These are phyloP conservation scores for Prionailurus viverrinus DNA, from an alignment of 2,113 vertebrate species.

Conservation along the genomic window DNA sequence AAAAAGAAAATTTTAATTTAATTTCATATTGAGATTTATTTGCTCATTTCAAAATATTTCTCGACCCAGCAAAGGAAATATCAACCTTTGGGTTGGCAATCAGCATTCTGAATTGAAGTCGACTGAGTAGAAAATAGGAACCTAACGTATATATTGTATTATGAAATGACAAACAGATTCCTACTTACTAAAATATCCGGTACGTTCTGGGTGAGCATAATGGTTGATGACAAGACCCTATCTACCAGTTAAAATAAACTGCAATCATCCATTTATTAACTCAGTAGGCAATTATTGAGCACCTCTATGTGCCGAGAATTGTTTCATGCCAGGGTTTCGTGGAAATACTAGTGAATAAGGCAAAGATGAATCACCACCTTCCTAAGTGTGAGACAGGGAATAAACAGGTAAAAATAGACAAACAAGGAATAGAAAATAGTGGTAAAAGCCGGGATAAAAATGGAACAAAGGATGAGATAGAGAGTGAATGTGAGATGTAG, in stretches of 20 bases:
- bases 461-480: background rate
- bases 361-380: background rate
- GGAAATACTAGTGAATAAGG: background rate
- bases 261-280: background rate
- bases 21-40: background rate
- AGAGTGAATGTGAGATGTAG: background rate
- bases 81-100: background rate
- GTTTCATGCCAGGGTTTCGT: background rate
- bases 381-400: background rate
- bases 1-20: conserved; percentile 9
- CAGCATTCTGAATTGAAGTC: background rate
- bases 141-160: background rate
- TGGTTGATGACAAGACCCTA: background rate
- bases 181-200: background rate
- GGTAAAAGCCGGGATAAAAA: background rate
- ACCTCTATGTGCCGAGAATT: background rate
- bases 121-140: background rate
- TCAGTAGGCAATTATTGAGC: background rate
- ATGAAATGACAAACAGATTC: background rate
- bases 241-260: background rate
- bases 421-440: background rate
- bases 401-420: background rate
- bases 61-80: background rate
- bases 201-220: background rate
- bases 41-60: background rate